Evolutionary conservation across 2,888 invertebrate genomes (phyloP).

Genomic region (Acrobasis suavella): DNA sequence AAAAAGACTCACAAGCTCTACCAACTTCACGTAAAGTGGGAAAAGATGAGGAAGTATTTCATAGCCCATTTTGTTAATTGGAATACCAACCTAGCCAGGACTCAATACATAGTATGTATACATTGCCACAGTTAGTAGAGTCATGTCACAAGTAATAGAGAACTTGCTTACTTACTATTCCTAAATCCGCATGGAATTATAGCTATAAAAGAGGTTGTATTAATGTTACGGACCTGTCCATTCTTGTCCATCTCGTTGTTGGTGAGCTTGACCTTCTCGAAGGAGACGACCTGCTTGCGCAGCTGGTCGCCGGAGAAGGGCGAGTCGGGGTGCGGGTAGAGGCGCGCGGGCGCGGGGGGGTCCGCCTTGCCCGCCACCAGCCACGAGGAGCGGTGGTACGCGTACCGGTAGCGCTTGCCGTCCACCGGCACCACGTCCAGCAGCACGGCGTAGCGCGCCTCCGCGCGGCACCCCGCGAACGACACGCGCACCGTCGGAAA

Average conservation of each 20-base stretch:
- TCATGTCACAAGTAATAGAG: too few relatives aligned
- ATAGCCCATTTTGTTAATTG: too few relatives aligned
- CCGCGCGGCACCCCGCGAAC: constrained; percentile 91
- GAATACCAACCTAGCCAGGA: too few relatives aligned
- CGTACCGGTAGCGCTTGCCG: constrained; percentile 97
- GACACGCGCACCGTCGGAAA: constrained; percentile 98
- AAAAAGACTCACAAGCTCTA: too few relatives aligned
- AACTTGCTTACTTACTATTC: too few relatives aligned
- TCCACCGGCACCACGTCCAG: constrained; percentile 99
- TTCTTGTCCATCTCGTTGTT: constrained; percentile 99
- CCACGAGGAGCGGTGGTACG: constrained; percentile 99
- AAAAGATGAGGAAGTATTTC: too few relatives aligned
- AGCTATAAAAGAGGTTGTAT: background rate
- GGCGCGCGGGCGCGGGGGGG: constrained; percentile 95
- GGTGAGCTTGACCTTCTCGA: constrained; percentile 98
- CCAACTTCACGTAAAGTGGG: too few relatives aligned
- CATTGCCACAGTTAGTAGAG: too few relatives aligned
- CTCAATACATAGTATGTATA: too few relatives aligned
- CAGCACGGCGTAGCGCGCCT: constrained; percentile 94
- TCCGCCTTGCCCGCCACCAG: constrained; percentile 99
- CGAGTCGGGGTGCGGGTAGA: constrained; percentile 98
- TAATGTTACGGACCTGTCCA: constrained; percentile 88
- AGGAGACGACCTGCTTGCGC: constrained; percentile 97
- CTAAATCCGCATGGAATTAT: too few relatives aligned
- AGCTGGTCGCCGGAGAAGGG: constrained; percentile 97